Evolutionary conservation across 2,797 vertebrate genomes (phyloP).

Genomic region (Enteromius treurensis): DNA sequence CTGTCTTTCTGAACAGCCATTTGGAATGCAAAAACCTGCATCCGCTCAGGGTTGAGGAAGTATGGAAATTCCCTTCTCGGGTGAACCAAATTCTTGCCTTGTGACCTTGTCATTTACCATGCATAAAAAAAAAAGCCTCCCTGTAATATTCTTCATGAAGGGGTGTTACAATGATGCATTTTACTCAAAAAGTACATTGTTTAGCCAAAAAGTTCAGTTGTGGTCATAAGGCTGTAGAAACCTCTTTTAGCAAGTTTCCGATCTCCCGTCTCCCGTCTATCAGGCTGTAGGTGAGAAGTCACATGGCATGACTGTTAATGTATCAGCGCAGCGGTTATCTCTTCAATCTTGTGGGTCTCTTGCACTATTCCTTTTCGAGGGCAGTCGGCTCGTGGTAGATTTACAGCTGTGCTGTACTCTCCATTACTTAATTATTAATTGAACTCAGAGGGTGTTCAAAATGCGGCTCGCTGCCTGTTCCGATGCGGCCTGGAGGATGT

Average conservation of each 20-base stretch:
- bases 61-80: slow-evolving; percentile 17
- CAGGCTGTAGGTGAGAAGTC: neutral
- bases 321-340: neutral
- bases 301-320: neutral
- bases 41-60: slow-evolving; percentile 10
- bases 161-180: neutral
- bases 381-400: neutral
- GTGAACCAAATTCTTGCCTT: neutral
- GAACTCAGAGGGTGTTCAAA: slow-evolving; percentile 30
- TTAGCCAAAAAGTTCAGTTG: neutral
- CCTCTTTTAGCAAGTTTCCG: neutral
- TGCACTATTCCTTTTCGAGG: slow-evolving; percentile 1
- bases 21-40: slow-evolving; percentile 44
- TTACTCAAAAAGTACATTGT: neutral
- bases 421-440: slow-evolving; percentile 33
- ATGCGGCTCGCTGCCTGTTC: neutral
- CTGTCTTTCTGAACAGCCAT: slow-evolving; percentile 5
- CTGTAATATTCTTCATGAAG: neutral
- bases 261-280: neutral
- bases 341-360: neutral
- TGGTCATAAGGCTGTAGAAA: neutral
- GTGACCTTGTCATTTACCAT: neutral
- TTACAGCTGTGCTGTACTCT: slow-evolving; percentile 23
- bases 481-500: neutral
- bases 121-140: neutral